phyloP scores from a whole-genome alignment of 1,140 invertebrate species.

The Nephila pilipes region DNA sequence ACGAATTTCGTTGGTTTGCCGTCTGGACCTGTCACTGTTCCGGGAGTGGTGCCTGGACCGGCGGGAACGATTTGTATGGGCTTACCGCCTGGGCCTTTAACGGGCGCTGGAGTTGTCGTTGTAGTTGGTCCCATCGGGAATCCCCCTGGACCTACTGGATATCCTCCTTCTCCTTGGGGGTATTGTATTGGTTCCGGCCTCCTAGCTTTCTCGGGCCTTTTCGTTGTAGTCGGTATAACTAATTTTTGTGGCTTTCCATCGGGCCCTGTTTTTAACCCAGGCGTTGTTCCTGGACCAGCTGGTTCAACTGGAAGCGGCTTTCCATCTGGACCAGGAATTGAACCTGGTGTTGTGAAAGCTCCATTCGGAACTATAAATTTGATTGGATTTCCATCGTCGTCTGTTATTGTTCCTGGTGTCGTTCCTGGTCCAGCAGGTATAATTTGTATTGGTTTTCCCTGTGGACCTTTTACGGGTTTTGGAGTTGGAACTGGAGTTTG shows the following conservation, averaged over 20 bases:
- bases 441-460: slow-evolving; percentile 20
- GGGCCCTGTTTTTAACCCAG: background rate
- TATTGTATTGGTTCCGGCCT: no score
- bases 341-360: slow-evolving; percentile 34
- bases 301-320: slow-evolving; percentile 10
- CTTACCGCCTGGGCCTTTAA: background rate
- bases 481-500: background rate
- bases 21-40: background rate
- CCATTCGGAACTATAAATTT: background rate
- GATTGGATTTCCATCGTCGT: background rate
- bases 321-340: slow-evolving; percentile 21
- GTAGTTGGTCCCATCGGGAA: background rate
- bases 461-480: background rate
- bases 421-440: background rate
- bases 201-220: background rate
- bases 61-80: background rate
- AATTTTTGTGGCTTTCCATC: slow-evolving; percentile 2
- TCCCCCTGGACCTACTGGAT: background rate
- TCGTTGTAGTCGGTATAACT: background rate
- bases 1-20: background rate
- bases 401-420: slow-evolving; percentile 13
- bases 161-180: background rate
- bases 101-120: background rate
- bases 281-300: slow-evolving; percentile 18
- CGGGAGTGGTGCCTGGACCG: background rate